These are phyloP conservation scores for Polyodon spathula DNA, from an alignment of 2,113 vertebrate species.

Conservation along the genomic window DNA sequence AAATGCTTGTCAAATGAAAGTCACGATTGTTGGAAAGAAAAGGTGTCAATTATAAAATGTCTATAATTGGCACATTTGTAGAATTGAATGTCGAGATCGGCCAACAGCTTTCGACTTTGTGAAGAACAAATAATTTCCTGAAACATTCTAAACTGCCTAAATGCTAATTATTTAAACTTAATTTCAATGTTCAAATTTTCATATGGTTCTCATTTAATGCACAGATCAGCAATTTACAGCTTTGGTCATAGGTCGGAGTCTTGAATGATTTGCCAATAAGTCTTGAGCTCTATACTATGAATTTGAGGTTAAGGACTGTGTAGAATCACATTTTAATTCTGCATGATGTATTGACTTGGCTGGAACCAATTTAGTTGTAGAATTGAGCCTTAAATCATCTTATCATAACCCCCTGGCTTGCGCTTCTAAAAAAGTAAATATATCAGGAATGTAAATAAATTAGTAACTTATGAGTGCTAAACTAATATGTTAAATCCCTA, in stretches of 20 bases:
- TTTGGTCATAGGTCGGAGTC: constrained; percentile 47
- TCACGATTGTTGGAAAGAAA: too few species aligned
- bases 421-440: constrained; percentile 40
- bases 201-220: constrained; percentile 40
- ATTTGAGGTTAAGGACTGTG: constrained; percentile 36
- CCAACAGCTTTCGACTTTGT: too few species aligned
- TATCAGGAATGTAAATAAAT: constrained; percentile 53
- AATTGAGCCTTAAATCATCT: constrained; percentile 63
- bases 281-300: constrained; percentile 14
- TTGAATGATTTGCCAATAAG: constrained; percentile 65
- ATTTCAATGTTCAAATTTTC: constrained; percentile 39
- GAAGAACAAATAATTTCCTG: constrained; percentile 44
- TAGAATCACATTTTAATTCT: constrained; percentile 60
- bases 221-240: constrained; percentile 43
- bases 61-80: too few species aligned
- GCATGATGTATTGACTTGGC: constrained; percentile 55
- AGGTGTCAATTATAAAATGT: too few species aligned
- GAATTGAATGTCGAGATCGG: too few species aligned
- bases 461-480: constrained; percentile 29
- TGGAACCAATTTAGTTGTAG: constrained; percentile 58
- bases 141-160: constrained; percentile 45
- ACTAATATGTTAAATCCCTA: constrained; percentile 38
- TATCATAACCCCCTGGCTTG: constrained; percentile 46
- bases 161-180: constrained; percentile 61
- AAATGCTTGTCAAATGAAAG: too few species aligned